Evolutionary conservation across 1,140 invertebrate species (phyloP).

Genomic region (Drosophila parabipectinata): DNA sequence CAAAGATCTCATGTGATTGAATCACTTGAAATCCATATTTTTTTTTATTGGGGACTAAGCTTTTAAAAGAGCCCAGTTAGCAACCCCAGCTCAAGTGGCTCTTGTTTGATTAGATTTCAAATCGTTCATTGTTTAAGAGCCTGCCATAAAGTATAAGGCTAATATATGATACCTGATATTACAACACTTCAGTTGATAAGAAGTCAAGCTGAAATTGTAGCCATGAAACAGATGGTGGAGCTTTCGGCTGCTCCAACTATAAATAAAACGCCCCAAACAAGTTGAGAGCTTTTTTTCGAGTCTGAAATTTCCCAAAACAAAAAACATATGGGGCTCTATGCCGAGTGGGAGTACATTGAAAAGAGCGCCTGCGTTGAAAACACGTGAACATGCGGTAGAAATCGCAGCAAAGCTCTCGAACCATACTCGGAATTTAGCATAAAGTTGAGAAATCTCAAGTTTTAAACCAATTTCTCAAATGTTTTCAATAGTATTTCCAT

Average conservation of each 20-base stretch:
- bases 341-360: constrained; percentile 15
- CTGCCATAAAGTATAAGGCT: constrained; percentile 14
- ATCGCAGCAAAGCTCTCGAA: constrained; percentile 22
- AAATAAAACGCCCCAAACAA: constrained; percentile 41
- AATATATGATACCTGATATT: constrained; percentile 35
- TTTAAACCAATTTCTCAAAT: constrained; percentile 5
- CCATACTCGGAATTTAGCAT: constrained; percentile 18
- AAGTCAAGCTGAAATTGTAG: constrained; percentile 2
- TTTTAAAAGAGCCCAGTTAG: constrained; percentile 9
- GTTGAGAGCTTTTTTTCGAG: constrained; percentile 4
- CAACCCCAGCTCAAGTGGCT: constrained; percentile 30
- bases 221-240: constrained; percentile 18
- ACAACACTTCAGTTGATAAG: constrained; percentile 24
- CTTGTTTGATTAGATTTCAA: constrained; percentile 33
- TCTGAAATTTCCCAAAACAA: constrained; percentile 77
- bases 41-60: constrained; percentile 20
- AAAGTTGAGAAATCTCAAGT: constrained; percentile 32
- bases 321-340: constrained; percentile 58
- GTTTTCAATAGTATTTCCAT: not conserved
- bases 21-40: no score
- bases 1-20: constrained; percentile 54
- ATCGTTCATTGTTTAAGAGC: constrained; percentile 8
- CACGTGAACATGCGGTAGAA: constrained; percentile 47
- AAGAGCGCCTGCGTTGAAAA: constrained; percentile 44
- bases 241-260: constrained; percentile 27